Evolutionary conservation across 1,140 invertebrate genomes (phyloP), one percentile per base, ranked within the genome.

Genomic region (Episyrphus balteatus): DNA sequence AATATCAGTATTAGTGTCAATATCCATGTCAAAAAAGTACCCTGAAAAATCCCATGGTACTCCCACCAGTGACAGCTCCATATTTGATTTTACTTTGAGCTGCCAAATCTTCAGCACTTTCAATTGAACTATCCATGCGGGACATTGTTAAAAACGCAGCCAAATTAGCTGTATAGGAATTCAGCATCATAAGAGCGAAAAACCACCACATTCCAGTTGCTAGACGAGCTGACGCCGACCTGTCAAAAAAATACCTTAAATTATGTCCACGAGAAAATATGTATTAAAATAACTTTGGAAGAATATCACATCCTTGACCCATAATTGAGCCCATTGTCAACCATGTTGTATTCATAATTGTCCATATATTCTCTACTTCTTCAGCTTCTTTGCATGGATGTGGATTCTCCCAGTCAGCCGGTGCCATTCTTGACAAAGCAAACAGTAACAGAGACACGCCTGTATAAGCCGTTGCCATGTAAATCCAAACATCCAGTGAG

Each of bases 111-210:
- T 96, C 90, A 0, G 87, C 88, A 48, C 75, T 82, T 53, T 86
- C 80, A n/a, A 98, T 93, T 0, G 88, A 83, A 32, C 80, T 80
- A 3, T 84, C 83, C 74, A 92, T 84, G 17, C 86, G 73, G 12
- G 87, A 87, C 18, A 86, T 83, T 0, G 94, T 96, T 30, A 98
- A 72, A 55, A 94, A 98, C 8, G 94, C 93, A 3, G 94, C 92
- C 50, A 97, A 73, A 69, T 96, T 95, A 10, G 93, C 93, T 0
- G 93, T 98, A 62, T 98, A 98, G 1, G 90, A 94, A 2, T 91
- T 89, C 9, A 92, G 88, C 72, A 97, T 91, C 55, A 97, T 97
- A n/a, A 97, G 73, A 0, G 88, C 87, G 63, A 96, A 97, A 61
- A 96, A 93, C 89, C 89, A 96, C 92, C 92, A 97, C 74, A 90